Base-by-base conservation (phyloP, 2,888 invertebrate genomes). In the Pelosia muscerda region DNA sequence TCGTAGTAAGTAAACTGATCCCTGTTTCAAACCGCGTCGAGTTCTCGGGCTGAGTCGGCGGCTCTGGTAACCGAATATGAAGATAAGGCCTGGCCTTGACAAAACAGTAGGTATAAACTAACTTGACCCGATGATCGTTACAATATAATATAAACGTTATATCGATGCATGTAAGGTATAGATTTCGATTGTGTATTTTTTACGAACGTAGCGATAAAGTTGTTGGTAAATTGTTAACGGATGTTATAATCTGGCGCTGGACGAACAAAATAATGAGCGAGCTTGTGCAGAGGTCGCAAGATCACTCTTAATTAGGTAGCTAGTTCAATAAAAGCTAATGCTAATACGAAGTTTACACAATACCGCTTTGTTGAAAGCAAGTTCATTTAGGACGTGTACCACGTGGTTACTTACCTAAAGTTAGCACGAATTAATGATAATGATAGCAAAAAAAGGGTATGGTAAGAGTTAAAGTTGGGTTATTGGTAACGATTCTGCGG, bases 81-180 rank as follows among this genome's bases (percentile, higher is more conserved):
- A 87, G 90, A 92, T 92, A 92, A 90, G 84, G 70, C 74, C 75
- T 85, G 85, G 83, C 90, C 92, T 90, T 91, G 92, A 88, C 86
- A 81, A 84, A 86, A 76, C 74, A 63, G 68, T 70, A 60, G 54
- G 42, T 71, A 74, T 70, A 71, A 62, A 76, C 65, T 67, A 57
- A 49, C 71, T 65, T 67, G 62, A 66, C 61, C 79, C 62, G 15
- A 55, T 73, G 63, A 58, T 64, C 55, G 31, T 15, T 15, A 22
- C 80, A 76, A 77, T 76, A 81, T 76, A 76, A 70, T 65, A 23
- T 55, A 72, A 49, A 71, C 75, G 71, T 63, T 80, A 77, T 55
- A 6, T 9, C 28, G 56, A 71, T 31, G n/a, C 8, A 3, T 3
- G 55, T 69, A 79, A 71, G 63, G 73, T 79, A 28, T n/a, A 63